Evolutionary conservation across 2,113 vertebrate species (phyloP), one percentile per base, ranked within the genome.

Genomic region (Scomber japonicus): DNA sequence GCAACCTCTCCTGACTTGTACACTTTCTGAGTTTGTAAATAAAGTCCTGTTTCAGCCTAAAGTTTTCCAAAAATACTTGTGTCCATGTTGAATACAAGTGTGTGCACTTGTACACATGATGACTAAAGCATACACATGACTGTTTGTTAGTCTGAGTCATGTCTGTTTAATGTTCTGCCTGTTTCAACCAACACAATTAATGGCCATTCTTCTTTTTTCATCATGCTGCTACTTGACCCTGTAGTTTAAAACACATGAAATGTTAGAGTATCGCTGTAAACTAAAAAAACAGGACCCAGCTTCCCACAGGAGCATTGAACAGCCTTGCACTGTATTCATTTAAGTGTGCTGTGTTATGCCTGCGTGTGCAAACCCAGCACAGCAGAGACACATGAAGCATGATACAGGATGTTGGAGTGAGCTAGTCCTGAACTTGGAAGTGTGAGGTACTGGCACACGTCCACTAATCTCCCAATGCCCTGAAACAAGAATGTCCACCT

Each of bases 401-500:
- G 67, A 87, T 70, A 71, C 14, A n/a, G 49, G 51, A 19, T 19
- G 51, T 45, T 7, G 17, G 17, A 27, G 24, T 27, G 24, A 27
- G 24, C 24, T 27, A 27, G 24, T 27, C 24, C 24, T 27, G 1
- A 62, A 80, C 68, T 71, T 77, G 59, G 72, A 89, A 59, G 56
- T 76, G 61, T 81, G 35, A 80, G 35, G 15, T 30, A 35, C 51
- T 86, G 73, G 73, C 80, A 74, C 21, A 51, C 2, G 6, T 75
- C 74, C 71, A 66, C 16, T 66, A 40, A 78, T 72, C 74, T 80
- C 54, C 51, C 14, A 46, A 10, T 85, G 76, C 30, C 59, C 69
- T 86, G 49, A 51, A 61, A 73, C 53, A 69, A 60, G 82, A 82
- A 73, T 61, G 76, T 71, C 63, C 80, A 80, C 50, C 59, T 68